Conservation (phyloP, 1,140 invertebrate species). For the Eubasilissa regina region DNA sequence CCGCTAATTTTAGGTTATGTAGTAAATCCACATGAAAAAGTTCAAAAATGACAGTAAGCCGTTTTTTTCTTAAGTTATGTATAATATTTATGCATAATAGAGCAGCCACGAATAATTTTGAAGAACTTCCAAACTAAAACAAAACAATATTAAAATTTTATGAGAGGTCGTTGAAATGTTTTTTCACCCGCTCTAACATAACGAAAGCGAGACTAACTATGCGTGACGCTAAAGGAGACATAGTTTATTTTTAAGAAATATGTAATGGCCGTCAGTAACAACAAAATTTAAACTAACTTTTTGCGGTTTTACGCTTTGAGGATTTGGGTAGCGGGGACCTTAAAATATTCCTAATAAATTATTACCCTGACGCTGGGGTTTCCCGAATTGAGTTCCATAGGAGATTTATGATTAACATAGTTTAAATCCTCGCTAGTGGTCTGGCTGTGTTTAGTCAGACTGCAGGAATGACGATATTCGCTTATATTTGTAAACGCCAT, state of each 20-base stretch:
- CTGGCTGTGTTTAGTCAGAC: slow-evolving; percentile 6
- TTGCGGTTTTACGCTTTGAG: slow-evolving; percentile 44
- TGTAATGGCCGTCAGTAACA: neutral
- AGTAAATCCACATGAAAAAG: no score
- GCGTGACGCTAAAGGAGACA: neutral
- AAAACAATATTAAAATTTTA: no score
- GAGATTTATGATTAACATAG: slow-evolving; percentile 37
- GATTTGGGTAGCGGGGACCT: slow-evolving; percentile 47
- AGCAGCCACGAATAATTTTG: no score
- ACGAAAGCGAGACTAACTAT: neutral
- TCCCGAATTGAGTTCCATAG: slow-evolving; percentile 15
- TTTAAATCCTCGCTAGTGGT: slow-evolving; percentile 13
- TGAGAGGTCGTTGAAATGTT: no score
- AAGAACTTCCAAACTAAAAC: no score
- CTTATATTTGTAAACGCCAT: no score
- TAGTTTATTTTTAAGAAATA: slow-evolving; percentile 12
- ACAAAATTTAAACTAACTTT: slow-evolving; percentile 4
- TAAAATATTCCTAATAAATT: slow-evolving; percentile 54
- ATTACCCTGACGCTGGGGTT: slow-evolving; percentile 37
- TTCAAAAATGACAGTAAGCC: no score
- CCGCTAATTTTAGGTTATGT: no score
- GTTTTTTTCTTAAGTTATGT: no score
- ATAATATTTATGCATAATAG: no score
- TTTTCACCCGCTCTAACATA: no score
- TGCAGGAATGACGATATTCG: no score